Evolutionary conservation across 2,888 invertebrate genomes (phyloP), one percentile per base, ranked within the genome.

Genomic region (Drosophila fulvimacula): DNA sequence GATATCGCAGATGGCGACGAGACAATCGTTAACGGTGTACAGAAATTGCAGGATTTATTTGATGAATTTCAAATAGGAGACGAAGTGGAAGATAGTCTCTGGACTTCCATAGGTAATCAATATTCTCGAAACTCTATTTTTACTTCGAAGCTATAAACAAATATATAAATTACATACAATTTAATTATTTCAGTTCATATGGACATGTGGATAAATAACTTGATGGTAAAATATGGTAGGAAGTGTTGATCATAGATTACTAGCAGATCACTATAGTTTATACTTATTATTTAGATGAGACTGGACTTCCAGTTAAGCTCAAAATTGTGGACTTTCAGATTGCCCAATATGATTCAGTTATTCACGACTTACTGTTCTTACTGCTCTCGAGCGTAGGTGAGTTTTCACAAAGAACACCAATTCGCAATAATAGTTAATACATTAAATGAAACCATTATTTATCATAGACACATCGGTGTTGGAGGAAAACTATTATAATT

Each of bases 141-240:
- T 3, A 51, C 6, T 17, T 19, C 2, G 34, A 42, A 1, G 13
- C 7, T 42, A 21, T 13, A 11, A 13, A 27, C 0, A 7, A 46
- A 17, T 17, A n/a, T 13, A 17, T 27, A 38, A 1, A 21, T 38
- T 24, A 10, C 6, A 13, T 19, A 39, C 2, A 19, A 2, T 15
- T 21, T 4, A 6, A 15, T 48, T 15, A 30, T 46, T 24, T 13
- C 24, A 76, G 76, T 38, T 53, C 95, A 95, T 74, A 91, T 93
- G 0, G 95, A 95, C 84, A 93, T 94, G 56, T 95, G 95, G 95
- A 93, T 94, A 15, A 95, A 94, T 81, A 95, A 95, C 74, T 92
- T 95, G 1, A 93, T 95, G 93, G 90, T 95, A 15, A 91, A 93
- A 60, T 92, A 92, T 59, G 93, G 94, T 89, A 81, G 74, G 27